These are phyloP conservation scores for Zapus hudsonius DNA, from an alignment of 2,113 vertebrate genomes.

Conservation along the genomic window DNA sequence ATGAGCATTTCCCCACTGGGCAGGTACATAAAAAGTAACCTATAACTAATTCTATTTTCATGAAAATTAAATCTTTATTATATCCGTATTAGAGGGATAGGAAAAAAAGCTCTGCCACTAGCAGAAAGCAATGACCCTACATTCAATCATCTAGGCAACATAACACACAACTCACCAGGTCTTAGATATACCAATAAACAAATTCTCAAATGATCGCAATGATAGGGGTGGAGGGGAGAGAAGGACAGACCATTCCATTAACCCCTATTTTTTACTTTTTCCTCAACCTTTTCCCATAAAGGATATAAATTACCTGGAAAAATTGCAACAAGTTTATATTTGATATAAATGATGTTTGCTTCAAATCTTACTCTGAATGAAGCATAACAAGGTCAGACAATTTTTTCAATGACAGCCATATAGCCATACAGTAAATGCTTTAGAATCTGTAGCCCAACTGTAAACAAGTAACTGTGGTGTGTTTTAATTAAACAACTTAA, in stretches of 20 bases:
- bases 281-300: neutral
- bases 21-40: conserved; percentile 69
- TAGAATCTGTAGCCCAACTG: neutral
- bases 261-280: conserved; percentile 2
- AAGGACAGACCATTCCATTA: conserved; percentile 5
- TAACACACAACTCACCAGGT: neutral
- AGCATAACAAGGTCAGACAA: neutral
- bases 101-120: conserved; percentile 28
- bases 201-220: conserved; percentile 28
- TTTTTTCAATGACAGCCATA: neutral
- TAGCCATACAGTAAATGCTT: neutral
- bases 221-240: neutral
- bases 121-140: conserved; percentile 27
- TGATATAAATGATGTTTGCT: conserved; percentile 4
- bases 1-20: conserved; percentile 40
- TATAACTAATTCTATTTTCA: conserved; percentile 62
- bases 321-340: conserved; percentile 12
- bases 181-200: neutral
- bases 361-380: conserved; percentile 28
- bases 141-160: conserved; percentile 5
- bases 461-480: neutral
- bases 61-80: conserved; percentile 59
- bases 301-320: conserved; percentile 31
- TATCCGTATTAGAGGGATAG: conserved; percentile 45
- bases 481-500: conserved; percentile 24